Evolutionary conservation across 2,888 invertebrate species (phyloP).

Genomic region (Formica aserva): DNA sequence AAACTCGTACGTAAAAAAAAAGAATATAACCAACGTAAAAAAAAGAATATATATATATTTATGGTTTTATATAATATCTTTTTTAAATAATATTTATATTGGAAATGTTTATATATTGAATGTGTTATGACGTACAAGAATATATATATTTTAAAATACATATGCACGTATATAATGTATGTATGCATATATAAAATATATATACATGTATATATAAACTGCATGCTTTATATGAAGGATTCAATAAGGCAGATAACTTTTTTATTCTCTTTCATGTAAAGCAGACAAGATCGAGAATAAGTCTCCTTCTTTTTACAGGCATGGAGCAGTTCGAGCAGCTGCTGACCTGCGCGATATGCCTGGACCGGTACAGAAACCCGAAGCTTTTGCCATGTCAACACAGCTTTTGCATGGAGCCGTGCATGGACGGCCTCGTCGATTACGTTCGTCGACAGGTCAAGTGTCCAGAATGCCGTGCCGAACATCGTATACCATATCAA

Average conservation of each 20-base stretch:
- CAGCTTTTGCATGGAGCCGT: conserved; percentile 99
- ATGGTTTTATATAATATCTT: background rate
- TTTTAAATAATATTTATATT: background rate
- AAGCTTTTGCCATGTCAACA: conserved; percentile 99
- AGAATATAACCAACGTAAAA: background rate
- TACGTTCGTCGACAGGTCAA: conserved; percentile 98
- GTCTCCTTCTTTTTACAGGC: conserved; percentile 73
- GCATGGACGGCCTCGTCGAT: conserved; percentile 98
- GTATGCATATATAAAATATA: no score
- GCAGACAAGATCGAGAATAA: conserved; percentile 9
- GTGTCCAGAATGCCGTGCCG: conserved; percentile 99
- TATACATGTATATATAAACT: background rate
- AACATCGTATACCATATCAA: conserved; percentile 98
- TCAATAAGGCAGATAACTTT: background rate
- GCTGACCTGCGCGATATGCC: conserved; percentile 98
- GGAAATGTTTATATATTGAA: background rate
- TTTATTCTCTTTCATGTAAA: background rate
- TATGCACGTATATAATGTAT: background rate
- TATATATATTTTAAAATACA: background rate
- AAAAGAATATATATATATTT: background rate
- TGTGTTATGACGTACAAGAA: background rate
- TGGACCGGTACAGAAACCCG: conserved; percentile 99
- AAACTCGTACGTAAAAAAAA: no score
- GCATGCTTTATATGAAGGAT: background rate
- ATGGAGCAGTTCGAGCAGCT: conserved; percentile 99